Conservation (phyloP, 1,140 invertebrate genomes). For the Neotoxoptera formosana region DNA sequence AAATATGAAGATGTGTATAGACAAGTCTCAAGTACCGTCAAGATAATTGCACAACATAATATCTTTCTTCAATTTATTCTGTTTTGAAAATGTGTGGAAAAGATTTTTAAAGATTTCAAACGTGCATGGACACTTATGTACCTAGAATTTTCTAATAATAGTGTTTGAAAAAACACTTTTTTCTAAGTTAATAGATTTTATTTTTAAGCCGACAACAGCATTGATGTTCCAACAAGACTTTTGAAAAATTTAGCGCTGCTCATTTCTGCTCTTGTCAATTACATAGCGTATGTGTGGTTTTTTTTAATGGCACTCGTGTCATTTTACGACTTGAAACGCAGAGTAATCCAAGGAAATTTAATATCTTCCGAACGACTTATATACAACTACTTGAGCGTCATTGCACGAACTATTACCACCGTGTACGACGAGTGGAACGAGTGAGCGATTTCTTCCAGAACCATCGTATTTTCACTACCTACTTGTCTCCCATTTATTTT, state of each 20-base stretch:
- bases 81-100: not conserved
- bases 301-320: slow-evolving; percentile 27
- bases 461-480: not conserved
- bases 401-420: slow-evolving; percentile 18
- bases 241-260: not conserved
- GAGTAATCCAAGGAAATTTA: not conserved
- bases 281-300: not conserved
- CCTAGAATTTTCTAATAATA: not conserved
- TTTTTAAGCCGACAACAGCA: not conserved
- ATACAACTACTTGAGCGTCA: slow-evolving; percentile 28
- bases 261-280: not conserved
- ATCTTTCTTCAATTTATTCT: not conserved
- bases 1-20: too few relatives aligned
- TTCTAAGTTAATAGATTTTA: not conserved
- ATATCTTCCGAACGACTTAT: slow-evolving; percentile 12
- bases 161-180: not conserved
- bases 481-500: slow-evolving; percentile 2
- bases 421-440: not conserved
- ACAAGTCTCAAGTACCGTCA: not conserved
- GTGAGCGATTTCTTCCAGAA: not conserved
- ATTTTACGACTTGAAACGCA: slow-evolving; percentile 10
- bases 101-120: not conserved
- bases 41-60: not conserved
- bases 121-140: not conserved
- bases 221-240: not conserved